Evolutionary conservation across 2,113 vertebrate species (phyloP).

Genomic region (Ornithorhynchus anatinus): DNA sequence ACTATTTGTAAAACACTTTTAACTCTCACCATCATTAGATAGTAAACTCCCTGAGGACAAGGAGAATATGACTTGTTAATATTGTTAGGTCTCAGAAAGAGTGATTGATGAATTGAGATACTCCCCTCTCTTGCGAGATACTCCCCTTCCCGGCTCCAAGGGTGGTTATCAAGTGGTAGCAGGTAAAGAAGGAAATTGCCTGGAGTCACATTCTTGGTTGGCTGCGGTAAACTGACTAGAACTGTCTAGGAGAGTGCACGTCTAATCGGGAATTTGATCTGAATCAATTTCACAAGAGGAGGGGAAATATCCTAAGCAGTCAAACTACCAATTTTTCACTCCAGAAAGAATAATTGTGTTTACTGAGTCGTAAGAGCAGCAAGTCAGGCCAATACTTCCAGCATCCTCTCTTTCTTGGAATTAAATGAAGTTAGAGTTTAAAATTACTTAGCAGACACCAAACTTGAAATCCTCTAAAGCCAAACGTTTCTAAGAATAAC

Average conservation of each 20-base stretch:
- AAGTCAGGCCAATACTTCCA: fast-evolving
- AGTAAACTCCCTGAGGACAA: no score
- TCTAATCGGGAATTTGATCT: background rate
- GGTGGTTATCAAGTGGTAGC: background rate
- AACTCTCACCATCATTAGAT: no score
- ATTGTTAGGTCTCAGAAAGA: no score
- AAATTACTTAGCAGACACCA: no score
- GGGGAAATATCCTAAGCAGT: background rate
- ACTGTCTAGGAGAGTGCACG: fast-evolving
- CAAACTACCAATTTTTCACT: background rate
- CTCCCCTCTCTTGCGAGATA: background rate
- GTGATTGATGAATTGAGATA: no score
- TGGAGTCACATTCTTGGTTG: background rate
- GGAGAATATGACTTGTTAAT: no score
- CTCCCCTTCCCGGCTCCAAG: background rate
- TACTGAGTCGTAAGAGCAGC: background rate
- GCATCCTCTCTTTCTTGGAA: background rate
- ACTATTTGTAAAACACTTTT: no score
- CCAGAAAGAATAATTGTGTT: background rate
- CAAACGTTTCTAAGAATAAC: no score
- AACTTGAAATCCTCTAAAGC: no score
- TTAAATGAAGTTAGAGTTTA: background rate
- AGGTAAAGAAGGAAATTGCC: fast-evolving
- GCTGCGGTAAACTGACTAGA: background rate
- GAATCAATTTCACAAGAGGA: background rate